Evolutionary conservation across 2,888 invertebrate genomes (phyloP), one percentile per base, ranked within the genome.

Genomic region (Parthenolecanium corni): DNA sequence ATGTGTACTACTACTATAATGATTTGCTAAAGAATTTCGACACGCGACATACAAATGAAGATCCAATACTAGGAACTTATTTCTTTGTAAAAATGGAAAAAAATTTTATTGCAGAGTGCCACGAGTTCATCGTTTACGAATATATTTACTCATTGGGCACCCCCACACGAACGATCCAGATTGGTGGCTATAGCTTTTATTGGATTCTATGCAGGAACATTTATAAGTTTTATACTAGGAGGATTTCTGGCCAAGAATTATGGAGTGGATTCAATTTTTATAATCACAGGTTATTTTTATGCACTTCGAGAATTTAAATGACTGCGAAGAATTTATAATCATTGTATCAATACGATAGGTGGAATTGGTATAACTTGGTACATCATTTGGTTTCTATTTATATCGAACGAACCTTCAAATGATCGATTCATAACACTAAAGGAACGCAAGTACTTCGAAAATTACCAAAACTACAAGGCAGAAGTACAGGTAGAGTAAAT

Each of bases 51-150:
- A n/a, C n/a, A n/a, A n/a, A n/a, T n/a, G n/a, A n/a, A n/a, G n/a
- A n/a, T n/a, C n/a, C n/a, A n/a, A n/a, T n/a, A n/a, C n/a, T n/a
- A n/a, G n/a, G n/a, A n/a, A n/a, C n/a, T n/a, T n/a, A n/a, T n/a
- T n/a, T n/a, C n/a, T n/a, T n/a, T n/a, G n/a, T n/a, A n/a, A n/a
- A n/a, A n/a, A n/a, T n/a, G n/a, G n/a, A n/a, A n/a, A n/a, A n/a
- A n/a, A n/a, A n/a, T n/a, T n/a, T n/a, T n/a, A n/a, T n/a, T n/a
- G n/a, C n/a, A n/a, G n/a, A n/a, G n/a, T n/a, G n/a, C n/a, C n/a
- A n/a, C n/a, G n/a, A n/a, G n/a, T n/a, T n/a, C n/a, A n/a, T n/a
- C 85, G 65, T 87, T 89, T 67, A 89, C 89, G 72, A 86, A 87
- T 0, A 81, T 90, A 25, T 89, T 89, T 87, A 78, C 86, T 0